phyloP scores from a whole-genome alignment of 2,888 invertebrate species.

The Ctenicera cuprea region DNA sequence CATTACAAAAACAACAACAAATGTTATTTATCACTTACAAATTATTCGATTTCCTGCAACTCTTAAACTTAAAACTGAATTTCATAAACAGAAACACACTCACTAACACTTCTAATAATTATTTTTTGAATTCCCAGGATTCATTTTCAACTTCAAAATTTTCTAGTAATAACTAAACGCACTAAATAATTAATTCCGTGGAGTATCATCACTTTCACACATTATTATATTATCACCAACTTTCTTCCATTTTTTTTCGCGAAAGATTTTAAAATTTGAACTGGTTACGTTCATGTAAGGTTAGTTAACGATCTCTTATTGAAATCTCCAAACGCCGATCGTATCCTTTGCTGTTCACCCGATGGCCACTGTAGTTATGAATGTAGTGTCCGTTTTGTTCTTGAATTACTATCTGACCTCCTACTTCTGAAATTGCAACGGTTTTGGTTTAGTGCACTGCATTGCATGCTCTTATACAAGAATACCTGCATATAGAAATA shows the following conservation, averaged over 20 bases:
- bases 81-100: neutral
- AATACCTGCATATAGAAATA: neutral
- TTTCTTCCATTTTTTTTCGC: neutral
- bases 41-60: too few species aligned
- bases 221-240: neutral
- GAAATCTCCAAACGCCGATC: neutral
- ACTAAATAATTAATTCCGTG: neutral
- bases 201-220: neutral
- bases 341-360: conserved; percentile 37
- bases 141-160: too few species aligned
- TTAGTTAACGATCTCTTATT: neutral
- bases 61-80: too few species aligned
- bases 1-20: too few species aligned
- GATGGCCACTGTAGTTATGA: conserved; percentile 39
- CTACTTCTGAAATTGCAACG: conserved; percentile 35
- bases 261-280: neutral
- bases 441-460: conserved; percentile 14
- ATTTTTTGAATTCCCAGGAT: too few species aligned
- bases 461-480: conserved; percentile 4
- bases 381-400: conserved; percentile 27
- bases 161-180: neutral
- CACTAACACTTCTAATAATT: neutral
- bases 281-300: too few species aligned
- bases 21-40: too few species aligned
- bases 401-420: conserved; percentile 38